Base-by-base conservation (phyloP, 2,113 vertebrate species). In the Struthidea cinerea region DNA sequence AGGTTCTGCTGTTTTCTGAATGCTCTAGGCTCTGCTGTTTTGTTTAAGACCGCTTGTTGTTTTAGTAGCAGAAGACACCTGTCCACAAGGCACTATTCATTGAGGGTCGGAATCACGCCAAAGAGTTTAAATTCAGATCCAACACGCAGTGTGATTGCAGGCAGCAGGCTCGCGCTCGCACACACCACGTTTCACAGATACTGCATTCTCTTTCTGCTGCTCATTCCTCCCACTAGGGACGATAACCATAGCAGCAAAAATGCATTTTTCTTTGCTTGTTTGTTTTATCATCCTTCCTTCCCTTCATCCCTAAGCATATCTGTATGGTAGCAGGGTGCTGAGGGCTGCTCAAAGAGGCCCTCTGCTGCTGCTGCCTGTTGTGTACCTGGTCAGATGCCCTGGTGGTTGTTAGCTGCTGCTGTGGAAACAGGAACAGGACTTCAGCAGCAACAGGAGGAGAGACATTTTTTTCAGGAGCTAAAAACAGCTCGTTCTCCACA, bases 371-470 rank as follows among this genome's bases (percentile, higher is more conserved):
- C n/a, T 35, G 79, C 79, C 44, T 60, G 50, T 19, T 4, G 8
- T n/a, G 53, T 30, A 93, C 93, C 93, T 91, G 87, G 32, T 53
- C 84, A 83, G 94, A 57, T 26, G 76, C 87, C 75, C 76, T 41
- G 84, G 13, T 11, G 83, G 67, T 76, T 17, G 2, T n/a, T 52
- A 39, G 77, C 0, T 9, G 94, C 91, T 96, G 79, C 93, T 95
- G 87, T 93, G 94, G 90, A 95, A 95, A 96, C 87, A 87, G 82
- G 84, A 90, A 15, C 50, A 50, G 82, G 90, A 91, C 89, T 82
- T 87, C 56, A 57, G 79, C 73, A 90, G 91, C 93, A 94, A 76
- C 89, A 87, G 68, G 64, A 73, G 87, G 81, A 83, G 63, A 88
- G 71, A 69, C 26, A 33, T 92, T 80, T 96, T 97, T 88, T 93